These are phyloP conservation scores for Cairina moschata DNA, from an alignment of 2,113 vertebrate genomes.

Conservation along the genomic window DNA sequence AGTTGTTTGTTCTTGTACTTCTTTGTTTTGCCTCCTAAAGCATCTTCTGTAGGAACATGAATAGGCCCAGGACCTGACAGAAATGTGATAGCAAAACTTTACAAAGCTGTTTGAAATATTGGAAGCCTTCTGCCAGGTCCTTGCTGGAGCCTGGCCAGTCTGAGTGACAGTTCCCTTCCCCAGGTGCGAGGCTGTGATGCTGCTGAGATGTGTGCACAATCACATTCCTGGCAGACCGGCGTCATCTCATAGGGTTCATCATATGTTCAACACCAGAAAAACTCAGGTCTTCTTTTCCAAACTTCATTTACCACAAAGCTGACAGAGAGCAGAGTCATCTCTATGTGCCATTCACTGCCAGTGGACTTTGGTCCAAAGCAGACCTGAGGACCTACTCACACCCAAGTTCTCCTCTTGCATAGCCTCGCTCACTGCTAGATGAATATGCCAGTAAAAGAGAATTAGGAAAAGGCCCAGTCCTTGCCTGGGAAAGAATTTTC, in stretches of 20 bases:
- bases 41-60: neutral
- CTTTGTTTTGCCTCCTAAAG: neutral
- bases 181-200: neutral
- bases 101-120: neutral
- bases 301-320: neutral
- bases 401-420: neutral
- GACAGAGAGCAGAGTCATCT: neutral
- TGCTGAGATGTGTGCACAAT: neutral
- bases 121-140: neutral
- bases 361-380: neutral
- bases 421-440: neutral
- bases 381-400: neutral
- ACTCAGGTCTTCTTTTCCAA: neutral
- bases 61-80: neutral
- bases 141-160: accelerated
- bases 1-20: neutral
- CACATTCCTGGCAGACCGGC: neutral
- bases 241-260: neutral
- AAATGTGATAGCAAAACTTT: no score
- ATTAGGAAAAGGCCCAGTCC: neutral
- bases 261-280: neutral
- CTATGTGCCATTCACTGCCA: neutral
- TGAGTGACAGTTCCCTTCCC: neutral
- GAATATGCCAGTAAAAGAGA: no score
- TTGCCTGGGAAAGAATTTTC: neutral